A percentile compares a stretch with the other conserved stretches of the same genome.
Evolutionary conservation across 2,797 vertebrate species (phyloP).

Genomic region (Sebastes flavidus): DNA sequence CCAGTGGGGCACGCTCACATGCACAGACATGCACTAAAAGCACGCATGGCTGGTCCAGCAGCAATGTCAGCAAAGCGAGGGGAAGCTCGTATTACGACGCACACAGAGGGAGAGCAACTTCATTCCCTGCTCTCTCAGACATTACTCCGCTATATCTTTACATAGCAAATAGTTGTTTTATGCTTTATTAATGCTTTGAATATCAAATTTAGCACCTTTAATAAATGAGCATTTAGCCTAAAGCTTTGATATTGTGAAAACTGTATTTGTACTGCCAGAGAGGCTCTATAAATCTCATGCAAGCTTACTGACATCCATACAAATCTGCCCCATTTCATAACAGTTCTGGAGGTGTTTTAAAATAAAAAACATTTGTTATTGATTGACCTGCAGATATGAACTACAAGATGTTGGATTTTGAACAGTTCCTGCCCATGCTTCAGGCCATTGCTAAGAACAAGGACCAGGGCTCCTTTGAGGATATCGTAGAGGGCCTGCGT

Average conservation of each 20-base stretch:
- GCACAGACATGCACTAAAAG: no score
- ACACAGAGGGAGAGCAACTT: neutral
- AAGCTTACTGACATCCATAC: neutral
- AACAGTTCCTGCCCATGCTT: conserved; percentile 95
- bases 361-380: neutral
- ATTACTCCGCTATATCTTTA: no score
- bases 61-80: no score
- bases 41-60: no score
- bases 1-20: no score
- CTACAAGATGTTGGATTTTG: conserved; percentile 90
- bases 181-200: no score
- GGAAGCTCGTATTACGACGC: no score
- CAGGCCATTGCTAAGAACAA: conserved; percentile 94
- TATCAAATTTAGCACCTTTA: no score
- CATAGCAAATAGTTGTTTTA: no score
- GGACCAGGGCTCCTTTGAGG: conserved; percentile 93
- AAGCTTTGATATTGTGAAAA: neutral
- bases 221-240: neutral
- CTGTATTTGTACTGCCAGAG: neutral
- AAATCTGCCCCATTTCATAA: neutral
- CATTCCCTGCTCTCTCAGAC: no score
- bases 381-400: conserved; percentile 87
- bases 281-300: neutral
- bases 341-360: neutral
- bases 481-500: conserved; percentile 91